Evolutionary conservation across 2,797 vertebrate species (phyloP).

Genomic region (Trachurus trachurus): DNA sequence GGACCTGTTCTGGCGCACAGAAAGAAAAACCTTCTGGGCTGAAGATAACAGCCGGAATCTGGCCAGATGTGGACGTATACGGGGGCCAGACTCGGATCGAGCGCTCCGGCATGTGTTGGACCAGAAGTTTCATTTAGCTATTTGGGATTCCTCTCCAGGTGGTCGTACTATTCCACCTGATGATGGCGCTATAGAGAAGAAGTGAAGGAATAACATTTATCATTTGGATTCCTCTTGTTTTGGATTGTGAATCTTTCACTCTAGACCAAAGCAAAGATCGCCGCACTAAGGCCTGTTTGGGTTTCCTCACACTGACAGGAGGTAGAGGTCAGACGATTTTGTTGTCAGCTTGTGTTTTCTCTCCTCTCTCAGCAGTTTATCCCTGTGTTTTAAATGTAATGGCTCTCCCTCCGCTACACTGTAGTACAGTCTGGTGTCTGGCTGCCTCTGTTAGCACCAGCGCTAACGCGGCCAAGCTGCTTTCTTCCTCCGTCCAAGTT

Average conservation of each 20-base stretch:
- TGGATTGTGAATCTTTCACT: neutral
- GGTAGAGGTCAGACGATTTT: neutral
- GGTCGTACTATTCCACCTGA: neutral
- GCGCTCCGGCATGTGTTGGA: no score
- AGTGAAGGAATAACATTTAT: neutral
- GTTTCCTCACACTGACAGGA: neutral
- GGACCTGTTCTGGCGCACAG: no score
- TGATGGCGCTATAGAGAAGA: neutral
- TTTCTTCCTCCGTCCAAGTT: constrained; percentile 6
- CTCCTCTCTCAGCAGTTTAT: neutral
- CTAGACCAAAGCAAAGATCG: neutral
- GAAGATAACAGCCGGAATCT: no score
- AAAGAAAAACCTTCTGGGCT: no score
- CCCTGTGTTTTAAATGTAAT: neutral
- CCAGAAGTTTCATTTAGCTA: no score
- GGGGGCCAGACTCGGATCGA: no score
- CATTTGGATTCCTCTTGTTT: neutral
- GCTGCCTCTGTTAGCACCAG: neutral
- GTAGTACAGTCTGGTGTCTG: neutral
- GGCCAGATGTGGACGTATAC: no score
- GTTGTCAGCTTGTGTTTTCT: neutral
- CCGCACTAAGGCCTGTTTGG: neutral
- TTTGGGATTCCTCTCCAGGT: no score
- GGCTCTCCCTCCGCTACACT: neutral
- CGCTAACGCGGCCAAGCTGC: neutral